Conservation (phyloP, 2,797 vertebrate species). For the Gymnopithys bicolor region DNA sequence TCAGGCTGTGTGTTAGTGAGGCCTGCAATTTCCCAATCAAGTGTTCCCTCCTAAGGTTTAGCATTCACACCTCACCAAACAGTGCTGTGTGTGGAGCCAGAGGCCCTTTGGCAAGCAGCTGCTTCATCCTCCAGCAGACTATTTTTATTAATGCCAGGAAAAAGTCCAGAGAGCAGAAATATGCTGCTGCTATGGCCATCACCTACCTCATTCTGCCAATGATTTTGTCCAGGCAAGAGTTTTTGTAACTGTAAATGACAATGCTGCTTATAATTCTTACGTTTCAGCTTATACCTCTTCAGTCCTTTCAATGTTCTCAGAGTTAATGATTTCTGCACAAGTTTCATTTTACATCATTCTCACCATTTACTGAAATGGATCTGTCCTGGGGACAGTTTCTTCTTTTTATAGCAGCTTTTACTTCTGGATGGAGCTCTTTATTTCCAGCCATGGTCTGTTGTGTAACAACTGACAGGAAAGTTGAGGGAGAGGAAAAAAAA, state of each 20-base stretch:
- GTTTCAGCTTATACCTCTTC: background rate
- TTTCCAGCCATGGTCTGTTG: constrained; percentile 3
- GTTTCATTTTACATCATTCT: constrained; percentile 20
- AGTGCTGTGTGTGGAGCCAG: background rate
- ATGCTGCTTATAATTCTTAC: background rate
- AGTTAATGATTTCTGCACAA: constrained; percentile 23
- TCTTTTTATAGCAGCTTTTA: constrained; percentile 41
- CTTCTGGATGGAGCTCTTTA: background rate
- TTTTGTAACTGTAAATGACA: constrained; percentile 37
- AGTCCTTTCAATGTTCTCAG: background rate
- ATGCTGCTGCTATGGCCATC: constrained; percentile 16
- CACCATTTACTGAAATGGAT: constrained; percentile 26
- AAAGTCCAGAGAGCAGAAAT: background rate
- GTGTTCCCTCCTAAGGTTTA: background rate
- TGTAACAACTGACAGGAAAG: background rate
- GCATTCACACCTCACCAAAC: background rate
- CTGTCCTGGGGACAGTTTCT: background rate
- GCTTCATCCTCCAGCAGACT: background rate
- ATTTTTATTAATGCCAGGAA: background rate
- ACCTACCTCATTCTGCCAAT: constrained; percentile 42
- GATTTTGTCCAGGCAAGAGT: background rate
- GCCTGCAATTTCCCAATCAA: background rate
- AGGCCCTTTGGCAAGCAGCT: background rate
- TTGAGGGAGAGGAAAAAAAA: background rate
- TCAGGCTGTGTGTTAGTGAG: background rate